Conservation (phyloP, 2,113 vertebrate genomes). For the Physeter macrocephalus region DNA sequence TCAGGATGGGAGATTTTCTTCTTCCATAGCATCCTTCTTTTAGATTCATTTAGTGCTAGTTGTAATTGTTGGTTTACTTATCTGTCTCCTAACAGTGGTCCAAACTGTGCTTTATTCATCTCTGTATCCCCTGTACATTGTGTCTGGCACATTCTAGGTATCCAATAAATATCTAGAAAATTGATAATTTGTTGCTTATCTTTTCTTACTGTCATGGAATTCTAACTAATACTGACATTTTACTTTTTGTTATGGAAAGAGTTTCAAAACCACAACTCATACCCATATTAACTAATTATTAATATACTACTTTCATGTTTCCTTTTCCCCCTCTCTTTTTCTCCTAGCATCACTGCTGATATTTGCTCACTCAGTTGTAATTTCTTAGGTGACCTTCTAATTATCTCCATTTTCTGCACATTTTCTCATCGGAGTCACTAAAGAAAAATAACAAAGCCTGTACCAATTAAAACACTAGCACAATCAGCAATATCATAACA, state of each 20-base stretch:
- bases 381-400: neutral
- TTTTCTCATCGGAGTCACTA: neutral
- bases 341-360: neutral
- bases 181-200: neutral
- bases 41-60: neutral
- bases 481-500: neutral
- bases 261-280: neutral
- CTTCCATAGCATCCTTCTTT: neutral
- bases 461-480: neutral
- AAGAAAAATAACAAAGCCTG: neutral
- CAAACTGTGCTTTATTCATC: neutral
- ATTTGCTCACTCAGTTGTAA: neutral
- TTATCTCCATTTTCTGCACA: neutral
- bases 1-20: neutral
- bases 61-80: neutral
- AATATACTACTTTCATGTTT: neutral
- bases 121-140: neutral
- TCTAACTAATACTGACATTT: neutral
- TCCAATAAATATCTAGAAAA: neutral
- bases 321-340: accelerated
- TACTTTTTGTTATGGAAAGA: neutral
- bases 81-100: neutral
- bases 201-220: neutral
- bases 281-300: neutral
- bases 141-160: neutral